A percentile compares a stretch with the other conserved stretches of the same genome.
These are phyloP conservation scores for Pinctada fucata DNA, from an alignment of 2,888 invertebrate genomes.

Conservation along the genomic window DNA sequence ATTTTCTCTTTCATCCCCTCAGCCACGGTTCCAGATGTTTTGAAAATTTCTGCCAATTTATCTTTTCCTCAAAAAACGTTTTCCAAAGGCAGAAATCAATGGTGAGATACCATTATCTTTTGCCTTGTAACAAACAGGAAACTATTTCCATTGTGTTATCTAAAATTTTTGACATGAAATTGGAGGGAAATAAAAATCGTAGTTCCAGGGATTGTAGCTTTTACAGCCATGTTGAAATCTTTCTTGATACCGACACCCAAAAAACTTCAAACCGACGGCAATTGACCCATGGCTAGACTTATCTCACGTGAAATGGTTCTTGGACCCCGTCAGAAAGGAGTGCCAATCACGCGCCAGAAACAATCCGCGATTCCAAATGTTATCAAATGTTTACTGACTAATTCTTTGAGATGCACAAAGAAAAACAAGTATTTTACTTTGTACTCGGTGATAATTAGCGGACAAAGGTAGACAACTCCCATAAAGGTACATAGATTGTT, in stretches of 20 bases:
- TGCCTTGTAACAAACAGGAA: neutral
- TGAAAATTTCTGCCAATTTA: neutral
- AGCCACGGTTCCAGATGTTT: neutral
- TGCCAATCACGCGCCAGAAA: neutral
- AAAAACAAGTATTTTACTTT: too few relatives aligned
- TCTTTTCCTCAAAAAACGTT: neutral
- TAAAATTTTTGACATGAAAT: neutral
- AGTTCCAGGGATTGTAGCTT: neutral
- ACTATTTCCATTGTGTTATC: neutral
- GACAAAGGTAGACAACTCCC: too few relatives aligned
- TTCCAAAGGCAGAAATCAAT: neutral
- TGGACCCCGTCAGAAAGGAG: neutral
- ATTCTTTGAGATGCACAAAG: too few relatives aligned
- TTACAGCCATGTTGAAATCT: constrained; percentile 1
- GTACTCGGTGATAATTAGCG: too few relatives aligned
- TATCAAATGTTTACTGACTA: neutral
- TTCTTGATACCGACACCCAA: neutral
- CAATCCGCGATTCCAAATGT: neutral
- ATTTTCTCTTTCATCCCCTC: too few relatives aligned
- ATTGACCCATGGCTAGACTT: neutral
- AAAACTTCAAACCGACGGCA: neutral
- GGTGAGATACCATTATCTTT: neutral
- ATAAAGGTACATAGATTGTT: too few relatives aligned
- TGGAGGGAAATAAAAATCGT: neutral
- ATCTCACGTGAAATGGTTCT: neutral